Evolutionary conservation across 2,888 invertebrate species (phyloP).

Genomic region (Automeris io): DNA sequence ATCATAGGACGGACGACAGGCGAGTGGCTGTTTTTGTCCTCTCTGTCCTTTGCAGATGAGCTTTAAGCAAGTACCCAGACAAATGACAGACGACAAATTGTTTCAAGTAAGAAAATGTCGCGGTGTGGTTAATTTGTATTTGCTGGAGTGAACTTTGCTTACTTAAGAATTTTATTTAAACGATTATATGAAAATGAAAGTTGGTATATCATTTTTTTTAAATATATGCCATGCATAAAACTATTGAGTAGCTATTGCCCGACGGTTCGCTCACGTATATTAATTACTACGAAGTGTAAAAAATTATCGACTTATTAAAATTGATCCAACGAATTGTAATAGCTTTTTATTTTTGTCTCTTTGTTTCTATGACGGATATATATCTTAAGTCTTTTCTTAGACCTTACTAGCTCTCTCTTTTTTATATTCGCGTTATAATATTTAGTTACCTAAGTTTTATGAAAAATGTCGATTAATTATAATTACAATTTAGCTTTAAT

Average conservation of each 20-base stretch:
- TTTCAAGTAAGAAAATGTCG: slow-evolving; percentile 38
- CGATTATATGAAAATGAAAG: not conserved
- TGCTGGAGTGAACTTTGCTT: slow-evolving; percentile 2
- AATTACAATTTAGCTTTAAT: no score
- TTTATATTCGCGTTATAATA: no score
- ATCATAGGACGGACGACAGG: slow-evolving; percentile 44
- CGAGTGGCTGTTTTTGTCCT: slow-evolving; percentile 46
- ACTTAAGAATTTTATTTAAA: not conserved
- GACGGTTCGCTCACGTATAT: not conserved
- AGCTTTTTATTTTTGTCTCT: no score
- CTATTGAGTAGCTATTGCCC: not conserved
- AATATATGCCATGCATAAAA: not conserved
- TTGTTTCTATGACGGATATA: no score
- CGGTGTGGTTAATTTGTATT: slow-evolving; percentile 28
- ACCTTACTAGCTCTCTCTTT: no score
- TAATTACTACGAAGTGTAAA: not conserved
- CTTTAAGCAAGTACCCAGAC: slow-evolving; percentile 51
- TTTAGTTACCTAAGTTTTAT: no score
- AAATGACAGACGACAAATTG: slow-evolving; percentile 56
- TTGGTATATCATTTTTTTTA: not conserved
- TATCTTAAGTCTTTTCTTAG: no score
- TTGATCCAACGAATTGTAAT: no score
- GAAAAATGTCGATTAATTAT: no score
- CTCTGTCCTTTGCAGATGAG: slow-evolving; percentile 49
- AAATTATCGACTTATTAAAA: not conserved